Evolutionary conservation across 1,140 invertebrate species (phyloP).

Genomic region (Trachymyrmex cornetzi): DNA sequence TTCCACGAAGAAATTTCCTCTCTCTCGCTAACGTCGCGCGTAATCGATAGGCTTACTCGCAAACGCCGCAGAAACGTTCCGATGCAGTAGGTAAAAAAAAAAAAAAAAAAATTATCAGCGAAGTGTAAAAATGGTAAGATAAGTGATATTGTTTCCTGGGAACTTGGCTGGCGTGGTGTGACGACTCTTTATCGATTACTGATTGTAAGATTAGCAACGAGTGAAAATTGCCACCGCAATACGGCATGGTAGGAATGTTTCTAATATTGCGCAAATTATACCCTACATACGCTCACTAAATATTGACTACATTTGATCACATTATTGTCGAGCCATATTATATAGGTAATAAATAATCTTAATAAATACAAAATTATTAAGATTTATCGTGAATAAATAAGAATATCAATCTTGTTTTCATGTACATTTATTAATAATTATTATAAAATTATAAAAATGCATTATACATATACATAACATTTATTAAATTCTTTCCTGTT

Average conservation of each 20-base stretch:
- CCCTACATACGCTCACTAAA: neutral
- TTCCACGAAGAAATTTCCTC: constrained; percentile 67
- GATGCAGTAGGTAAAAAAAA: constrained; percentile 37
- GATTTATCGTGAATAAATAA: neutral
- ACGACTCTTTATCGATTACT: constrained; percentile 51
- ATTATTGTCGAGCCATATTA: neutral
- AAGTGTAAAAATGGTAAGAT: constrained; percentile 29
- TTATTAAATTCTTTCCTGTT: constrained; percentile 1
- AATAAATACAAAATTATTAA: neutral
- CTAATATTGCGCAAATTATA: constrained; percentile 10
- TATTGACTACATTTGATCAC: neutral
- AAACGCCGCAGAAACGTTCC: constrained; percentile 10
- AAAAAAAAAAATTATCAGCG: constrained; percentile 62
- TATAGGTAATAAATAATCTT: neutral
- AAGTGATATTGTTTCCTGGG: constrained; percentile 56
- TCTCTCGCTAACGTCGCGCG: constrained; percentile 37
- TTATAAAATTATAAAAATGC: neutral
- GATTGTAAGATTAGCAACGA: constrained; percentile 53
- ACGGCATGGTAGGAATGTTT: constrained; percentile 26
- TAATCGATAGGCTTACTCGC: constrained; percentile 27
- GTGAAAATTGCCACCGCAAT: constrained; percentile 55
- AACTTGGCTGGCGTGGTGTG: constrained; percentile 41
- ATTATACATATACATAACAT: neutral
- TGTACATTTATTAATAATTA: constrained; percentile 14
- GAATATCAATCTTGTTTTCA: neutral